phyloP scores from a whole-genome alignment of 2,888 invertebrate species.

The Odontomyia ornata region DNA sequence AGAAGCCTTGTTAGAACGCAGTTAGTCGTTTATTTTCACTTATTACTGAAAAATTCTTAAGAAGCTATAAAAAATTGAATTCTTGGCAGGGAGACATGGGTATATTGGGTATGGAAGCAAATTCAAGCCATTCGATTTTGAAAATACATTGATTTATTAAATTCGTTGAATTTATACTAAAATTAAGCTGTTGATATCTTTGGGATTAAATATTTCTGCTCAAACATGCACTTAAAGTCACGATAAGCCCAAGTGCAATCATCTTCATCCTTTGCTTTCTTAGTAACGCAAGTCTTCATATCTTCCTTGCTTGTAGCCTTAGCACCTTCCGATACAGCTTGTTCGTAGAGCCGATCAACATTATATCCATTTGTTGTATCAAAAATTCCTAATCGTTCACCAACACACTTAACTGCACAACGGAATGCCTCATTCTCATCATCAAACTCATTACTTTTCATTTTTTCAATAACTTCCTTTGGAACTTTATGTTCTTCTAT shows the following conservation, averaged over 20 bases:
- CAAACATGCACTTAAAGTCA: conserved; percentile 13
- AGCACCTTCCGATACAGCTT: neutral
- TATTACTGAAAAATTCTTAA: too few species aligned
- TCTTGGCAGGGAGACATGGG: too few species aligned
- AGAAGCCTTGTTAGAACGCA: too few species aligned
- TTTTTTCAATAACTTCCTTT: neutral
- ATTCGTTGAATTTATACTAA: too few species aligned
- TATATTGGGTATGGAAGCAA: too few species aligned
- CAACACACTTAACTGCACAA: neutral
- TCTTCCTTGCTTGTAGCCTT: neutral
- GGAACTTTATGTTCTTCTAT: neutral
- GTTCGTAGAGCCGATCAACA: neutral
- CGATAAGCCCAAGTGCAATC: conserved; percentile 4
- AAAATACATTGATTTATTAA: too few species aligned
- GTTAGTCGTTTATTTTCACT: too few species aligned
- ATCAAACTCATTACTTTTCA: neutral
- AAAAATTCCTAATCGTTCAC: neutral
- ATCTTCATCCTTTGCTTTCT: neutral
- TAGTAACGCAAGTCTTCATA: neutral
- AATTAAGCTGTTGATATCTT: neutral
- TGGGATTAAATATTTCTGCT: conserved; percentile 3
- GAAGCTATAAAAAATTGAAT: too few species aligned
- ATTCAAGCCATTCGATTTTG: too few species aligned
- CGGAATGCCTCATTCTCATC: neutral
- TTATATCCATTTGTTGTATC: neutral